Evolutionary conservation across 1,140 invertebrate genomes (phyloP).

Genomic region (Phymorhynchus buccinoides): DNA sequence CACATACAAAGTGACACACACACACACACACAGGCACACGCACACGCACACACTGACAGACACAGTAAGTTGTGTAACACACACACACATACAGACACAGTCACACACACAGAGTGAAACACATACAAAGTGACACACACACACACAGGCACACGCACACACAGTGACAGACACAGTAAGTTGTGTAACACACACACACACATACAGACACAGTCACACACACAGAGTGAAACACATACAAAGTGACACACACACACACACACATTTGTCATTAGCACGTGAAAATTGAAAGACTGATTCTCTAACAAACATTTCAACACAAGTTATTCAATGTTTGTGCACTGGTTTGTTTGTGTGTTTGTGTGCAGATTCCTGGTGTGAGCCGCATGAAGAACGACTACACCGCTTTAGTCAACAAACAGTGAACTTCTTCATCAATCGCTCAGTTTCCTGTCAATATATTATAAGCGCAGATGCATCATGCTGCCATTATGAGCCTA

Average conservation of each 20-base stretch:
- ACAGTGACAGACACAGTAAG: neutral
- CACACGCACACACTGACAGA: neutral
- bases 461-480: neutral
- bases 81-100: neutral
- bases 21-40: neutral
- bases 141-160: constrained; percentile 3
- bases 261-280: neutral
- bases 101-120: neutral
- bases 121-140: neutral
- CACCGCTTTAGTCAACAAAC: neutral
- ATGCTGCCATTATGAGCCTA: neutral
- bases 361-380: neutral
- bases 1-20: too few relatives aligned
- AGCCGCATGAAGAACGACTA: constrained; percentile 8
- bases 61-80: neutral
- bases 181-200: neutral
- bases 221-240: neutral
- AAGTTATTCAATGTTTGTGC: neutral
- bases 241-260: neutral
- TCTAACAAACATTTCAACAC: neutral
- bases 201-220: neutral
- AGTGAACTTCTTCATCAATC: too few relatives aligned
- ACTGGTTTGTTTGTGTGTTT: neutral
- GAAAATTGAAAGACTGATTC: neutral
- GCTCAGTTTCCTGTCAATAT: too few relatives aligned